Conservation (phyloP, 2,888 invertebrate species). For the Drosophila stalkeri region DNA sequence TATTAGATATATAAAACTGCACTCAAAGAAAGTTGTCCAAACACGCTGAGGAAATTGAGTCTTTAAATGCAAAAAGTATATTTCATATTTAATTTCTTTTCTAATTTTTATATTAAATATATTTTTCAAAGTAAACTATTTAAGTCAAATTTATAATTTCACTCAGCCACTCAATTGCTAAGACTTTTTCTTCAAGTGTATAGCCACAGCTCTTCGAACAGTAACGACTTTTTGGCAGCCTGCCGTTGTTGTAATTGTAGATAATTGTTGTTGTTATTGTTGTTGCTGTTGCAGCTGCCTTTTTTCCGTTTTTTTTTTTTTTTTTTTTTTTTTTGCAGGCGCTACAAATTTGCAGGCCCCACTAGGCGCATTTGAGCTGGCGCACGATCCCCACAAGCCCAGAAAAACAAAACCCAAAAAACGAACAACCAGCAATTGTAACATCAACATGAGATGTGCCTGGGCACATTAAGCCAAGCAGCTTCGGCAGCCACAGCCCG, state of each 20-base stretch:
- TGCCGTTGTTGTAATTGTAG: slow-evolving; percentile 76
- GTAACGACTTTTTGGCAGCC: slow-evolving; percentile 69
- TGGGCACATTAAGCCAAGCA: slow-evolving; percentile 30
- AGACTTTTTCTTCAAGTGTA: slow-evolving; percentile 8
- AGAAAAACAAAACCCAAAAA: slow-evolving; percentile 13
- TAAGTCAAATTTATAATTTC: background rate
- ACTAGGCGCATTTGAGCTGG: slow-evolving; percentile 71
- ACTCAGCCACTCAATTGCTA: background rate
- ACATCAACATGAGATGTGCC: slow-evolving; percentile 79
- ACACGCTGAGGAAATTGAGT: background rate
- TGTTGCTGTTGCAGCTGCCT: slow-evolving; percentile 44
- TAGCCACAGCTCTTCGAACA: slow-evolving; percentile 45
- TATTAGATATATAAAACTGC: slow-evolving; percentile 22
- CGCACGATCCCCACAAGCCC: slow-evolving; percentile 66
- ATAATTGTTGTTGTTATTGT: slow-evolving; percentile 78
- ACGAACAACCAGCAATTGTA: slow-evolving; percentile 73
- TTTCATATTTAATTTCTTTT: no score
- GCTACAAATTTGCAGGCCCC: slow-evolving; percentile 80
- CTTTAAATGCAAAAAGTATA: no score
- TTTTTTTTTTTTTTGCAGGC: slow-evolving; percentile 49
- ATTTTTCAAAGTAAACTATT: background rate
- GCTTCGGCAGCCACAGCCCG: slow-evolving; percentile 22
- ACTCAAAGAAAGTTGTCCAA: background rate
- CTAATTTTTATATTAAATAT: no score
- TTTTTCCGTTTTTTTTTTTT: slow-evolving; percentile 5